Evolutionary conservation across 2,113 vertebrate species (phyloP).

Genomic region (Verasper variegatus): DNA sequence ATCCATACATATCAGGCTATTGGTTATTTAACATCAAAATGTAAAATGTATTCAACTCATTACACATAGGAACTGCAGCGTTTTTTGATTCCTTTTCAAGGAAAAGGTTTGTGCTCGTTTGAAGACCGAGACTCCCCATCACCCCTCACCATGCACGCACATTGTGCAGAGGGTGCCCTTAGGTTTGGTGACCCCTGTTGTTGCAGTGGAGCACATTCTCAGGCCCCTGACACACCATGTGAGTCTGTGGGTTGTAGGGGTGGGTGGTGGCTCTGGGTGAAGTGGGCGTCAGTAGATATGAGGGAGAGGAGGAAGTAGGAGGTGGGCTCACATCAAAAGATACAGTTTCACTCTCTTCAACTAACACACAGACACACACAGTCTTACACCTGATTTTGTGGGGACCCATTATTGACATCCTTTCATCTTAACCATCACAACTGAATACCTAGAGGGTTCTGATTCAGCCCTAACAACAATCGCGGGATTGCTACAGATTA

Average conservation of each 20-base stretch:
- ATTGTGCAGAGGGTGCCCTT: constrained; percentile 40
- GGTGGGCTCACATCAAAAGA: constrained; percentile 79
- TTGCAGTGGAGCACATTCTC: constrained; percentile 68
- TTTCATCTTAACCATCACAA: too few species aligned
- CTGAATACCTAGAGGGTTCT: too few species aligned
- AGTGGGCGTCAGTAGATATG: constrained; percentile 59
- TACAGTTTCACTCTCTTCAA: constrained; percentile 49
- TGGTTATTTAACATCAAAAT: constrained; percentile 68
- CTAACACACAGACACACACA: background rate
- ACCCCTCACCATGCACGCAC: constrained; percentile 6
- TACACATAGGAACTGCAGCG: constrained; percentile 37
- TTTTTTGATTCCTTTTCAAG: constrained; percentile 65
- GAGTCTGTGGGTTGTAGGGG: constrained; percentile 25
- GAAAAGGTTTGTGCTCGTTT: constrained; percentile 58
- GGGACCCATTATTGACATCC: too few species aligned
- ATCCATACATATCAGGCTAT: constrained; percentile 39
- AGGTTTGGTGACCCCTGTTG: constrained; percentile 66
- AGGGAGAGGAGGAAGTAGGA: constrained; percentile 38
- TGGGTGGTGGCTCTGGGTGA: constrained; percentile 21
- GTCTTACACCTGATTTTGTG: constrained; percentile 10
- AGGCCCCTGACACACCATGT: constrained; percentile 58
- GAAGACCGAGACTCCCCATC: constrained; percentile 47
- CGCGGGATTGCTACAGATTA: too few species aligned
- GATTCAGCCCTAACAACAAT: too few species aligned
- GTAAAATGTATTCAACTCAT: constrained; percentile 70